Conservation (phyloP, 2,888 invertebrate genomes). For the Tiliacea citrago region DNA sequence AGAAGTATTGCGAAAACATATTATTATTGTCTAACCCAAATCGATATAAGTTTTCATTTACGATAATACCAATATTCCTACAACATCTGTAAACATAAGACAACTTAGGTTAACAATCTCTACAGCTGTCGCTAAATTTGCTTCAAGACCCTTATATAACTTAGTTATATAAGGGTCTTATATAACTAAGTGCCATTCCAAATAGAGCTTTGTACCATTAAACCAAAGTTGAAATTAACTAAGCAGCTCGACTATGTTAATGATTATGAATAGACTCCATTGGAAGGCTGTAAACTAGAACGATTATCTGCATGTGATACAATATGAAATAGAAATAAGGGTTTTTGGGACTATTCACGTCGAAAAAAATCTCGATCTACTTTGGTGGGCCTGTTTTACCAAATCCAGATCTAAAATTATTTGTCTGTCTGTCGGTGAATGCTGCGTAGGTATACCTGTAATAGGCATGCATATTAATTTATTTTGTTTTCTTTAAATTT, state of each 20-base stretch:
- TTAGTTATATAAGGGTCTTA: background rate
- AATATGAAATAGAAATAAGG: background rate
- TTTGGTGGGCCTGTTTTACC: background rate
- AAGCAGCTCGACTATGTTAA: constrained; percentile 1
- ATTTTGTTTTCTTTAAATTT: no score
- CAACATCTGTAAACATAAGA: constrained; percentile 37
- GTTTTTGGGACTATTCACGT: background rate
- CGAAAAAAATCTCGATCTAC: background rate
- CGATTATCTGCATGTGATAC: constrained; percentile 15
- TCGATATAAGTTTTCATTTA: background rate
- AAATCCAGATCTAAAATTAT: background rate
- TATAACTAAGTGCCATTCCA: background rate
- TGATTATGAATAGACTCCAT: constrained; percentile 1
- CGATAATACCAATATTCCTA: constrained; percentile 3
- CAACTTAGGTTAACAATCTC: constrained; percentile 26
- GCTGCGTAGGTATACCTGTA: no score
- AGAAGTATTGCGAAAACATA: background rate
- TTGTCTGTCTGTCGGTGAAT: no score
- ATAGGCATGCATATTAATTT: no score
- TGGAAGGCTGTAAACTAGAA: constrained; percentile 17
- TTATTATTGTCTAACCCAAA: background rate
- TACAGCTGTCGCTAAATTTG: constrained; percentile 38
- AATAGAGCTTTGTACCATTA: constrained; percentile 15
- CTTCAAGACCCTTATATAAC: constrained; percentile 16
- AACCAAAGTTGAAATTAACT: constrained; percentile 23